Evolutionary conservation across 1,140 invertebrate species (phyloP).

Genomic region (Nixonia krombeini): DNA sequence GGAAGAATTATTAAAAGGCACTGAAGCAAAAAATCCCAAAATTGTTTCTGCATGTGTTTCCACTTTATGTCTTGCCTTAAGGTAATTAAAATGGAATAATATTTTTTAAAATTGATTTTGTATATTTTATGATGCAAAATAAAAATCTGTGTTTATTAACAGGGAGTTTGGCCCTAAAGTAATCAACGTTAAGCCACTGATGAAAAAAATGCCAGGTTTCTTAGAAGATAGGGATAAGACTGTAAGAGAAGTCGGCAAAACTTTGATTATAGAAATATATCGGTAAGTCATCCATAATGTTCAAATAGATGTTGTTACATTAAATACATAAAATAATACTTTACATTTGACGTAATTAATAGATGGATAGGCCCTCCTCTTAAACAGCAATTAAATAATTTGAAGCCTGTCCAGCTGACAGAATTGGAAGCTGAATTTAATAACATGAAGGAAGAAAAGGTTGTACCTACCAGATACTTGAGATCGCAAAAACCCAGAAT

Average conservation of each 20-base stretch:
- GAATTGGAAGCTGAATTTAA: constrained; percentile 93
- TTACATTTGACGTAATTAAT: constrained; percentile 12
- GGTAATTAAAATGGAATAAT: too few relatives aligned
- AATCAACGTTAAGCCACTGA: constrained; percentile 88
- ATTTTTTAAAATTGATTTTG: constrained; percentile 10
- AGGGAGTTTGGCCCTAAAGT: constrained; percentile 94
- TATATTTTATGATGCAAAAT: neutral
- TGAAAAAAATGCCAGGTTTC: constrained; percentile 88
- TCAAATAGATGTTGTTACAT: constrained; percentile 17
- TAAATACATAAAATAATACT: constrained; percentile 7
- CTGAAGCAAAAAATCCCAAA: constrained; percentile 97
- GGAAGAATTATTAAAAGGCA: constrained; percentile 93
- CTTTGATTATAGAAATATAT: constrained; percentile 91
- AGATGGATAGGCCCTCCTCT: constrained; percentile 91
- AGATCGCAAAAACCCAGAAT: constrained; percentile 90
- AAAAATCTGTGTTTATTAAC: constrained; percentile 34
- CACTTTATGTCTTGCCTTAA: constrained; percentile 81
- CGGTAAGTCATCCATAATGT: too few relatives aligned
- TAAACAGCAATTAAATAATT: constrained; percentile 86
- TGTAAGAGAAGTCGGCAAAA: constrained; percentile 93
- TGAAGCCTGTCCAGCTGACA: constrained; percentile 91
- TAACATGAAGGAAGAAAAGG: constrained; percentile 78
- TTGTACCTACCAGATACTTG: constrained; percentile 84
- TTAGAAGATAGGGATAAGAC: constrained; percentile 93
- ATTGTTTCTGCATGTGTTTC: constrained; percentile 89